These are phyloP conservation scores for Dreissena rostriformis DNA, from an alignment of 1,140 invertebrate species.

Conservation along the genomic window DNA sequence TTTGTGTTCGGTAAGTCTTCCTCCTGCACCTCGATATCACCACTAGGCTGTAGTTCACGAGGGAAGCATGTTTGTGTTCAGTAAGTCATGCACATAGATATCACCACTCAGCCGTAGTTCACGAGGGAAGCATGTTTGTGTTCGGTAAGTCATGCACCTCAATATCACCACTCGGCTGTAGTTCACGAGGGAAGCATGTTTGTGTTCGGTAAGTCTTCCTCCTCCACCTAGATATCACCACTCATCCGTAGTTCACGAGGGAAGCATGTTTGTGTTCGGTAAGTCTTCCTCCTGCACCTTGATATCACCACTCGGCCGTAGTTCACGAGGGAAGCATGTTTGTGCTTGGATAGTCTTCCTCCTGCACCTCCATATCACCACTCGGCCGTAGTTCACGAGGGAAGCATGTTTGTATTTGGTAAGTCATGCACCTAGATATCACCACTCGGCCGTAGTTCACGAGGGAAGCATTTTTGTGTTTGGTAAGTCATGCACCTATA, in stretches of 20 bases:
- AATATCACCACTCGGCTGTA: slow-evolving; percentile 97
- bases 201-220: slow-evolving; percentile 95
- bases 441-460: slow-evolving; percentile 96
- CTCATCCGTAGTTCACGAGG: slow-evolving; percentile 94
- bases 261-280: slow-evolving; percentile 98
- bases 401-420: slow-evolving; percentile 98
- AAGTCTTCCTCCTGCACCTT: slow-evolving; percentile 93
- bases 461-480: slow-evolving; percentile 97
- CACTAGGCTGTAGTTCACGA: slow-evolving; percentile 96
- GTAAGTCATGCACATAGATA: slow-evolving; percentile 95
- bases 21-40: slow-evolving; percentile 95
- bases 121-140: slow-evolving; percentile 96
- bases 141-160: slow-evolving; percentile 95
- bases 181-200: slow-evolving; percentile 96
- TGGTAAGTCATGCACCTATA: slow-evolving; percentile 94
- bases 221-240: slow-evolving; percentile 97
- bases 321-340: slow-evolving; percentile 96
- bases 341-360: slow-evolving; percentile 95
- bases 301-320: slow-evolving; percentile 97
- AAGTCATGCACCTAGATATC: slow-evolving; percentile 95
- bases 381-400: slow-evolving; percentile 94
- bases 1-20: slow-evolving; percentile 96
- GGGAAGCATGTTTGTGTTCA: slow-evolving; percentile 97
- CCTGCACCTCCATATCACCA: slow-evolving; percentile 97
- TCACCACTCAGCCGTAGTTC: slow-evolving; percentile 96